Conservation (phyloP, 2,797 vertebrate species). For the Pseudochirops cupreus region DNA sequence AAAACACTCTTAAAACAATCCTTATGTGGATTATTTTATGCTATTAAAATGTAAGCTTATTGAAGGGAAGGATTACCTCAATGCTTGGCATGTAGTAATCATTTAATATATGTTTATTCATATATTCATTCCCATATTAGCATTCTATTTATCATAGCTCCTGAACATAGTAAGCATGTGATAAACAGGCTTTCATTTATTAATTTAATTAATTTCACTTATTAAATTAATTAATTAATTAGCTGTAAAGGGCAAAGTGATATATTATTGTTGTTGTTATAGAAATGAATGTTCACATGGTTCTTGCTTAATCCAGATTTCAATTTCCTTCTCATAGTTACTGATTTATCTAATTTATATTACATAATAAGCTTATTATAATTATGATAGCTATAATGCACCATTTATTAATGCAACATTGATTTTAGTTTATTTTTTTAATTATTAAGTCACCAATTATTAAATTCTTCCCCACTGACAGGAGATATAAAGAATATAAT, state of each 20-base stretch:
- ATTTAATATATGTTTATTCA: not conserved
- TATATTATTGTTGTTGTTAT: too few relatives aligned
- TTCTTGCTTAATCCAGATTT: not conserved
- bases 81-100: not conserved
- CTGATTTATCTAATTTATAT: not conserved
- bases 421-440: not conserved
- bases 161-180: not conserved
- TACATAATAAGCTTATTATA: not conserved
- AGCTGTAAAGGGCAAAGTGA: not conserved
- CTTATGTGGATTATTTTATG: not conserved
- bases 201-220: not conserved
- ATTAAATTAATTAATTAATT: not conserved
- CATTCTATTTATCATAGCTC: not conserved
- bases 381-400: not conserved
- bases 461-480: not conserved
- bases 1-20: too few relatives aligned
- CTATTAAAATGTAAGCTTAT: not conserved
- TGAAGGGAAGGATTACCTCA: not conserved
- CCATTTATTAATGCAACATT: not conserved
- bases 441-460: not conserved
- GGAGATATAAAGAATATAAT: not conserved
- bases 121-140: too few relatives aligned
- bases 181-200: not conserved
- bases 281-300: too few relatives aligned
- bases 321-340: not conserved